These are phyloP conservation scores for cattle (Bos taurus) DNA, from an alignment of 2,113 vertebrate genomes.

Conservation along the genomic window DNA sequence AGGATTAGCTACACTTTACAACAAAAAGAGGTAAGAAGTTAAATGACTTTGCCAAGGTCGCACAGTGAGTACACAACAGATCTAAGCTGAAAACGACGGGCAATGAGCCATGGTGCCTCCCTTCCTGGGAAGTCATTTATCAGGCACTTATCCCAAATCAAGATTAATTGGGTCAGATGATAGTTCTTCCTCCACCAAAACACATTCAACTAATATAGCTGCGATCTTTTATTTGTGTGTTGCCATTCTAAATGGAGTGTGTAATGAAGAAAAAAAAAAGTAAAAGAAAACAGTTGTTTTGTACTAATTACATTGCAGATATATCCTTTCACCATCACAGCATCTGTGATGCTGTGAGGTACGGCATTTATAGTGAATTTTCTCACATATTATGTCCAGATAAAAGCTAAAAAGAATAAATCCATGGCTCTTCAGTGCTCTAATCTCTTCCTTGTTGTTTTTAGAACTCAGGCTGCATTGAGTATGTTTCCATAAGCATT, in stretches of 20 bases:
- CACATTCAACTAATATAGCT: neutral
- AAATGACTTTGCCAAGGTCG: slow-evolving; percentile 59
- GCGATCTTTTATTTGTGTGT: neutral
- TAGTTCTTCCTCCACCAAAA: slow-evolving; percentile 15
- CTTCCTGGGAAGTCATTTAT: slow-evolving; percentile 60
- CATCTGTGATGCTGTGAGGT: neutral
- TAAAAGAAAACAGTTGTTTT: neutral
- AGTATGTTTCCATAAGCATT: slow-evolving; percentile 1
- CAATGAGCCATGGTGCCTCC: slow-evolving; percentile 43
- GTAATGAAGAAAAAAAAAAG: neutral
- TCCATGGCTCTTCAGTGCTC: neutral
- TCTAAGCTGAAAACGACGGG: slow-evolving; percentile 25
- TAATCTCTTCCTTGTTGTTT: neutral
- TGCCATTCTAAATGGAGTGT: neutral
- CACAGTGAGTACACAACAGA: neutral
- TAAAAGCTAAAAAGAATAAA: slow-evolving; percentile 14
- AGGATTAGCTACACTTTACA: neutral
- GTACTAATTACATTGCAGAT: neutral
- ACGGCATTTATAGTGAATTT: neutral
- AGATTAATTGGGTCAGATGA: slow-evolving; percentile 49
- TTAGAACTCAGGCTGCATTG: slow-evolving; percentile 2
- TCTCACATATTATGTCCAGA: neutral
- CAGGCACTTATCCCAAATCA: slow-evolving; percentile 61
- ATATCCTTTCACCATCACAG: neutral
- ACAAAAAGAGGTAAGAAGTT: slow-evolving; percentile 23